These are phyloP conservation scores for Halcyon badia DNA, from an alignment of 2,797 vertebrate genomes.

Conservation along the genomic window DNA sequence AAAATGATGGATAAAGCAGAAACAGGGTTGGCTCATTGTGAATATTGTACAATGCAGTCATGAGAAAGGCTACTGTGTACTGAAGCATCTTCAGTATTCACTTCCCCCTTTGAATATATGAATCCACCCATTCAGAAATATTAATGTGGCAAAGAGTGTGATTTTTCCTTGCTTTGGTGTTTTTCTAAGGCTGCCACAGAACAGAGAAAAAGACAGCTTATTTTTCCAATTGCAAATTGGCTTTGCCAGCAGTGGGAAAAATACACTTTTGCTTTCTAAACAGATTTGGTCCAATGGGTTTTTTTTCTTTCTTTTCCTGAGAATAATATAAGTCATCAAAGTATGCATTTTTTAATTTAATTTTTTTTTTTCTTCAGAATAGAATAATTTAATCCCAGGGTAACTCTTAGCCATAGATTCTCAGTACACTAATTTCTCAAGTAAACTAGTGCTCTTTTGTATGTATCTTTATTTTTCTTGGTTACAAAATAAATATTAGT, in stretches of 20 bases:
- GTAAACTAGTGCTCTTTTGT: slow-evolving; percentile 1
- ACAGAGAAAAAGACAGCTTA: not conserved
- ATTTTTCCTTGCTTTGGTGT: not conserved
- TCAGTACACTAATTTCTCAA: not conserved
- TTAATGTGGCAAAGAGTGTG: not conserved
- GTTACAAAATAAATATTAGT: not conserved
- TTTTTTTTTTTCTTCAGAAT: not conserved
- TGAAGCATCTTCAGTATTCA: not conserved
- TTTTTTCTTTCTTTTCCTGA: not conserved
- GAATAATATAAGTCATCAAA: not conserved
- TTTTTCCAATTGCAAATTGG: not conserved
- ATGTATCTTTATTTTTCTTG: not conserved
- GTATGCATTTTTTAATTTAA: not conserved
- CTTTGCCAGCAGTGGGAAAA: not conserved
- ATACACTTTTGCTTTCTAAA: not conserved
- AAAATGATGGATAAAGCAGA: not conserved
- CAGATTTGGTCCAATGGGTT: not conserved
- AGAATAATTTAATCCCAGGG: not conserved
- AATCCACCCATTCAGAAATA: not conserved
- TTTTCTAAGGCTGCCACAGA: not conserved
- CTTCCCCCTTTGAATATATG: not conserved
- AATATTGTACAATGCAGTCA: not conserved
- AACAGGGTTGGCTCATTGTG: not conserved
- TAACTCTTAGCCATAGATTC: not conserved
- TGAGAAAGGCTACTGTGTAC: not conserved